Conservation (phyloP, 2,797 vertebrate genomes). For the Phrynocephalus vlangalii region DNA sequence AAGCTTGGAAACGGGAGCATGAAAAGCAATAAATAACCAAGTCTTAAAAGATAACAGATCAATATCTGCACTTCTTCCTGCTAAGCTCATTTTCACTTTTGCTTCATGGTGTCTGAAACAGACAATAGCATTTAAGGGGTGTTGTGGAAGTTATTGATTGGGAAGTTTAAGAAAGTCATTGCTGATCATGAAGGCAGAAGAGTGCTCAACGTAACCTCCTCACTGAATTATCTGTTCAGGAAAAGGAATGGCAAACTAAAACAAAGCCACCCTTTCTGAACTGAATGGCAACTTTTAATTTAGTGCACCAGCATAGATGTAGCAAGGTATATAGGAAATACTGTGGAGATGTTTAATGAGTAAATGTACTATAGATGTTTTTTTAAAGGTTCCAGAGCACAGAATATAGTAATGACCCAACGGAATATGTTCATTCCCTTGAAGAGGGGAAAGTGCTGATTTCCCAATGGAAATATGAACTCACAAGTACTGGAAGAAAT, state of each 20-base stretch:
- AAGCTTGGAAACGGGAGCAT: conserved; percentile 35
- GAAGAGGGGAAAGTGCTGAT: not conserved
- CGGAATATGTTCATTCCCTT: conserved; percentile 2
- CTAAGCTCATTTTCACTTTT: conserved; percentile 73
- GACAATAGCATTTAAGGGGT: conserved; percentile 58
- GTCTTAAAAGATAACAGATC: conserved; percentile 38
- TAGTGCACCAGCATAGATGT: not conserved
- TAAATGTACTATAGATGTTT: not conserved
- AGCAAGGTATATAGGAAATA: conserved; percentile 5
- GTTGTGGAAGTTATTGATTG: conserved; percentile 58
- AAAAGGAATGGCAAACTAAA: conserved; percentile 14
- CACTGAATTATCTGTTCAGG: conserved; percentile 30
- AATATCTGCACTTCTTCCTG: conserved; percentile 64
- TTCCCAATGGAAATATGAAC: not conserved
- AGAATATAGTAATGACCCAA: not conserved
- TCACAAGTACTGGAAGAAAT: not conserved
- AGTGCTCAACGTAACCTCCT: not conserved
- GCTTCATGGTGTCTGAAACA: conserved; percentile 69
- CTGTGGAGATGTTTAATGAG: conserved; percentile 10
- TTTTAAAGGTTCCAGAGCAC: not conserved
- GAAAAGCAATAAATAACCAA: conserved; percentile 41
- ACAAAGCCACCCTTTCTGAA: not conserved
- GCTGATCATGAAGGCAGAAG: conserved; percentile 10
- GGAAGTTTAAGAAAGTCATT: conserved; percentile 21
- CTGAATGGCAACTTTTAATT: conserved; percentile 1